Evolutionary conservation across 1,140 invertebrate genomes (phyloP), one percentile per base, ranked within the genome.

Genomic region (Capitella teleta): DNA sequence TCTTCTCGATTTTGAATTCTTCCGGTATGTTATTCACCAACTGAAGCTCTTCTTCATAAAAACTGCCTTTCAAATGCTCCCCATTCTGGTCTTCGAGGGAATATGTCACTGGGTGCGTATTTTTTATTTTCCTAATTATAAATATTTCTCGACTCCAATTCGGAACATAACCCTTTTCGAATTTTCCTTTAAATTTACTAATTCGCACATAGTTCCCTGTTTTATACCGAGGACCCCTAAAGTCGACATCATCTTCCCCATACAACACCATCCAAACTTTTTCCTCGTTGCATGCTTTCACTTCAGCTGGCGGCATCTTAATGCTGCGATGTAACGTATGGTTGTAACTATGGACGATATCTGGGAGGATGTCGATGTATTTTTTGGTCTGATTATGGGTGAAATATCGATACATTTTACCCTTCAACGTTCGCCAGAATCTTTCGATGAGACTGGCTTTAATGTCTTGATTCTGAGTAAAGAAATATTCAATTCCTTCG

Each of bases 401-500:
- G 53, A 76, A 75, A 28, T 57, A 72, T 47, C 62, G 63, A 55
- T 59, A 76, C 55, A 76, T 63, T 57, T 63, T 68, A 18, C 48
- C n/a, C 55, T 64, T 74, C 40, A 77, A 49, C 19, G 68, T 76
- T 54, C 68, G 54, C 59, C 73, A 73, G 45, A 74, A 71, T 48
- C 74, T 38, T 62, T 76, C 74, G 38, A 67, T 63, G 38, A 74
- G 62, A 18, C 64, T 61, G 16, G 70, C 71, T 63, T 77, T 78
- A 34, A 64, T 62, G 28, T 57, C 57, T n/a, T 40, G 19, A 47
- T 57, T 64, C 60, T 62, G 71, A 19, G 50, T 34, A 5, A 47
- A 18, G 21, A 42, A 40, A 44, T 51, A 51, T 36, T 48, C 38
- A 21, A 44, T 8, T 21, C 30, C 43, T n/a, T 37, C 23, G 8